These are phyloP conservation scores for Enteromius viviparus DNA, from an alignment of 2,797 vertebrate genomes.

Conservation along the genomic window DNA sequence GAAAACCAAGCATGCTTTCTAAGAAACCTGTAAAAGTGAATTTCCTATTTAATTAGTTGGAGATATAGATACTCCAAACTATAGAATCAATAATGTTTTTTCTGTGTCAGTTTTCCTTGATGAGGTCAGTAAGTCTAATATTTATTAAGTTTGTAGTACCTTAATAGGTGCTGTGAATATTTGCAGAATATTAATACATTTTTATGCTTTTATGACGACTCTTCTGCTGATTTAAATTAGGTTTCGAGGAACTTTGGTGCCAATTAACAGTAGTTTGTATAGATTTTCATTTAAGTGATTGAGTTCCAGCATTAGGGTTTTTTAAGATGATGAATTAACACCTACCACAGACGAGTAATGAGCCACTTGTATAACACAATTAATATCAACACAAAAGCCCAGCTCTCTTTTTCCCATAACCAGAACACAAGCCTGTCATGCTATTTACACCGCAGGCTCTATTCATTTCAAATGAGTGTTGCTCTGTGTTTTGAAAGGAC, in stretches of 20 bases:
- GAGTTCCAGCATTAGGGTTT: neutral
- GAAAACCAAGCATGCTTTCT: neutral
- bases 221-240: neutral
- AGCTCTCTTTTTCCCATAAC: neutral
- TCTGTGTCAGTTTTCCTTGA: neutral
- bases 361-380: constrained; percentile 1
- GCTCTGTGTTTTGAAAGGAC: constrained; percentile 14
- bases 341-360: neutral
- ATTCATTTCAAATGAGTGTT: constrained; percentile 14
- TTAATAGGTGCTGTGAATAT: neutral
- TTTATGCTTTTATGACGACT: neutral
- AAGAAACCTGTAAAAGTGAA: neutral
- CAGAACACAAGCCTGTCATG: neutral
- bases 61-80: neutral
- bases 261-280: neutral
- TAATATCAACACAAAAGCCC: constrained; percentile 18
- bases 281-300: neutral
- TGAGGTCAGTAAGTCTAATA: neutral
- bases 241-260: neutral
- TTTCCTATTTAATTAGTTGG: neutral
- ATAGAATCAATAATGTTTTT: neutral
- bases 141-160: neutral
- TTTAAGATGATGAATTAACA: constrained; percentile 29
- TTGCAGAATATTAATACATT: neutral
- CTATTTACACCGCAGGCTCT: constrained; percentile 36